A percentile compares a stretch with the other conserved stretches of the same genome.
phyloP scores from a whole-genome alignment of 2,113 vertebrate species.

The Anseranas semipalmata region DNA sequence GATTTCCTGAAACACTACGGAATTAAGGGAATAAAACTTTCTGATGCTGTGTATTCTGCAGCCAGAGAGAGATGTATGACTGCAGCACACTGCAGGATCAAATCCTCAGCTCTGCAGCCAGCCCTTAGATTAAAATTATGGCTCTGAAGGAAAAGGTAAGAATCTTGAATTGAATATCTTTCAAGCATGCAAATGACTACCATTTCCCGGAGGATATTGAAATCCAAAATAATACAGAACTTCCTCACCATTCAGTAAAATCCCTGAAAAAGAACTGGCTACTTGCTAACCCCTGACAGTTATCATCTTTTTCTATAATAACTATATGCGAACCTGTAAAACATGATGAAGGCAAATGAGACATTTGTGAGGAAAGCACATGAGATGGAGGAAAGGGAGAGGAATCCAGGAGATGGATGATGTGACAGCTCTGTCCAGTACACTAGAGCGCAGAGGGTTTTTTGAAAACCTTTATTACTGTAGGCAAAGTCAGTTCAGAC shows the following conservation, averaged over 20 bases:
- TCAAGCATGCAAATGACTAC: neutral
- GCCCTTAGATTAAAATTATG: neutral
- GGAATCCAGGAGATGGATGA: neutral
- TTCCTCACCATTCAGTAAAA: neutral
- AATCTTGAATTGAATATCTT: neutral
- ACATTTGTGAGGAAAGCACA: neutral
- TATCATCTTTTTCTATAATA: neutral
- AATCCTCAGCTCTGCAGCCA: neutral
- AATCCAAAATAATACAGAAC: neutral
- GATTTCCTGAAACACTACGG: neutral
- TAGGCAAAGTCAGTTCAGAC: neutral
- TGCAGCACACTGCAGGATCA: neutral
- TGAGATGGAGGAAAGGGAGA: neutral
- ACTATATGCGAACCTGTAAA: neutral
- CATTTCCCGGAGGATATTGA: neutral
- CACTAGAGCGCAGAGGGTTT: neutral
- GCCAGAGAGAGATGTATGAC: neutral
- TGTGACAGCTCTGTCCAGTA: neutral
- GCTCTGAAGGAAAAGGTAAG: neutral
- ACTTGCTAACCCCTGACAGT: neutral
- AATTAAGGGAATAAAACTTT: neutral
- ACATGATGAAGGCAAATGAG: neutral
- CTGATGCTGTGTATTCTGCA: neutral
- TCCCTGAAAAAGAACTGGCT: neutral
- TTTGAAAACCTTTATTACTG: neutral